Evolutionary conservation across 2,888 invertebrate genomes (phyloP), one percentile per base, ranked within the genome.

Genomic region (Bimastos eiseni): DNA sequence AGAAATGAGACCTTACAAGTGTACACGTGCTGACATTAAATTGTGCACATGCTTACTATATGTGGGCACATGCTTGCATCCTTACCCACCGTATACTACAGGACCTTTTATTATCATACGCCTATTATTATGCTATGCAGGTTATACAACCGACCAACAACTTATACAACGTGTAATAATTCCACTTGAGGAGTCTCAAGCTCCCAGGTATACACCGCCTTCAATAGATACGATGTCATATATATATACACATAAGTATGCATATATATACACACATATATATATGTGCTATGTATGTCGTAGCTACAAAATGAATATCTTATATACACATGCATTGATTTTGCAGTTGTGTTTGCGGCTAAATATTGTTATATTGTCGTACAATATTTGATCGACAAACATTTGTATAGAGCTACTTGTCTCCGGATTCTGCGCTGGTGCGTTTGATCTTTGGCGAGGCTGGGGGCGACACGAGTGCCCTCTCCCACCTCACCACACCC

Each of bases 11-110:
- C n/a, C n/a, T n/a, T n/a, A n/a, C n/a, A n/a, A n/a, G n/a, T n/a
- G n/a, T n/a, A n/a, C n/a, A n/a, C n/a, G n/a, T n/a, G n/a, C n/a
- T n/a, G n/a, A n/a, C n/a, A n/a, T n/a, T n/a, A n/a, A n/a, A n/a
- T n/a, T 55, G 55, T 19, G 17, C 44, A 44, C 13, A 55, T 24
- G n/a, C n/a, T n/a, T n/a, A n/a, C n/a, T n/a, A n/a, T n/a, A n/a
- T n/a, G n/a, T n/a, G n/a, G n/a, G n/a, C n/a, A 55, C 30, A n/a
- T 70, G n/a, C 70, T 0, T n/a, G n/a, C 30, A 11, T n/a, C n/a
- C n/a, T 70, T n/a, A n/a, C 70, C 49, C 70, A n/a, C 70, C n/a
- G 70, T 70, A n/a, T n/a, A 70, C 70, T 70, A n/a, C 70, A 70
- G 70, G 70, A n/a, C 70, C 70, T 70, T 70, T 70, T 70, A 70